Conservation (phyloP, 1,140 invertebrate genomes). For the Brachionus angularis region DNA sequence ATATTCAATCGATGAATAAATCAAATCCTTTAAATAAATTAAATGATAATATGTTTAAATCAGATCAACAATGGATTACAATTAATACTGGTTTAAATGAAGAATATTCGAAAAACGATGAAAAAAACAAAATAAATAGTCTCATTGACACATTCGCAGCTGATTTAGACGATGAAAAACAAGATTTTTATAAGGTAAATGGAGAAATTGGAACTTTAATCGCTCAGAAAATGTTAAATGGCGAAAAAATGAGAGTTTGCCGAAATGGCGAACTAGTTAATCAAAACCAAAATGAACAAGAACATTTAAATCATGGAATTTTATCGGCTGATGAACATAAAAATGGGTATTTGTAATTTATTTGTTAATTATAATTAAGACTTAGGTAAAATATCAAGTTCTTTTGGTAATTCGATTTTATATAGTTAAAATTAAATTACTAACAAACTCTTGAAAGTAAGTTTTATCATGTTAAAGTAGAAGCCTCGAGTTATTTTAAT, state of each 20-base stretch:
- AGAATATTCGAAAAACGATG: background rate
- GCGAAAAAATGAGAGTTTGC: slow-evolving; percentile 21
- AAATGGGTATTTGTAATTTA: too few species aligned
- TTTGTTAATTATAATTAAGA: too few species aligned
- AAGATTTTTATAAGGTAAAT: slow-evolving; percentile 2
- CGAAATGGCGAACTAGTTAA: slow-evolving; percentile 15
- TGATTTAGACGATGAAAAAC: slow-evolving; percentile 1
- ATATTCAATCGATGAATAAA: background rate
- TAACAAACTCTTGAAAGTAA: too few species aligned
- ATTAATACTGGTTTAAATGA: background rate
- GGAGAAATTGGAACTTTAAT: slow-evolving; percentile 1
- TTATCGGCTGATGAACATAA: background rate
- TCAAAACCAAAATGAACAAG: too few species aligned
- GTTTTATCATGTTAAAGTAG: too few species aligned
- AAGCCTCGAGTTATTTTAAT: too few species aligned
- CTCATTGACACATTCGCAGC: slow-evolving; percentile 18
- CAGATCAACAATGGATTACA: slow-evolving; percentile 26
- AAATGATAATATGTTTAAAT: slow-evolving; percentile 6
- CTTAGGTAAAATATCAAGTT: too few species aligned
- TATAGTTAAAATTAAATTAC: too few species aligned
- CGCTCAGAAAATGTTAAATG: slow-evolving; percentile 1
- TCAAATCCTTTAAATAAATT: background rate
- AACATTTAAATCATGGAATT: too few species aligned
- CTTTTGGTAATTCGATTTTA: too few species aligned
- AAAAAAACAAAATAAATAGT: background rate